Evolutionary conservation across 64 coral and sea anemone species (phyloP).

Genomic region (Stichodactyla helianthus): DNA sequence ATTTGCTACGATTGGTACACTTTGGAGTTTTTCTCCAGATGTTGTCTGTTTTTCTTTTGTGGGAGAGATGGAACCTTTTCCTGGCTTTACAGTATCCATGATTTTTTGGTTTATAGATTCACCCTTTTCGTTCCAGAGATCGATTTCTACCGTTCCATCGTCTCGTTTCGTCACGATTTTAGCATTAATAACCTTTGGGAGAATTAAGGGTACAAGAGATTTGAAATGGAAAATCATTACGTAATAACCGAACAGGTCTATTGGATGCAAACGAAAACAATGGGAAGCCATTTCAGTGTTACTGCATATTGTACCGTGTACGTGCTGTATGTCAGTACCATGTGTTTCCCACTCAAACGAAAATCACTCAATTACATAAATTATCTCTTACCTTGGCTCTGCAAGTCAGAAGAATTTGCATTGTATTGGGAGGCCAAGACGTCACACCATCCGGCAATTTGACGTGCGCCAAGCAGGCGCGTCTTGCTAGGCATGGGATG

Average conservation of each 20-base stretch:
- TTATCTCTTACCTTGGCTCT: background rate
- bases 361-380: no score
- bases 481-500: constrained; percentile 13
- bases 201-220: background rate
- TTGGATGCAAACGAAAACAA: no score
- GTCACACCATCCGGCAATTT: background rate
- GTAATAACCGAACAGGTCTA: no score
- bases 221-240: background rate
- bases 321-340: no score
- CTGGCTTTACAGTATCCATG: background rate
- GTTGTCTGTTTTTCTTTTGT: background rate
- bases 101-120: background rate
- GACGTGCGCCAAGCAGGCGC: constrained; percentile 19
- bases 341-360: no score
- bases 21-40: background rate
- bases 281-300: no score
- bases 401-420: background rate
- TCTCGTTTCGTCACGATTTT: background rate
- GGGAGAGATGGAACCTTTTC: background rate
- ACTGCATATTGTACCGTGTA: no score
- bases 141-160: background rate
- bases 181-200: background rate
- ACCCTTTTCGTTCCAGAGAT: background rate
- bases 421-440: background rate
- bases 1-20: background rate